phyloP scores from a whole-genome alignment of 2,888 invertebrate genomes.

The Lochmaea capreae region DNA sequence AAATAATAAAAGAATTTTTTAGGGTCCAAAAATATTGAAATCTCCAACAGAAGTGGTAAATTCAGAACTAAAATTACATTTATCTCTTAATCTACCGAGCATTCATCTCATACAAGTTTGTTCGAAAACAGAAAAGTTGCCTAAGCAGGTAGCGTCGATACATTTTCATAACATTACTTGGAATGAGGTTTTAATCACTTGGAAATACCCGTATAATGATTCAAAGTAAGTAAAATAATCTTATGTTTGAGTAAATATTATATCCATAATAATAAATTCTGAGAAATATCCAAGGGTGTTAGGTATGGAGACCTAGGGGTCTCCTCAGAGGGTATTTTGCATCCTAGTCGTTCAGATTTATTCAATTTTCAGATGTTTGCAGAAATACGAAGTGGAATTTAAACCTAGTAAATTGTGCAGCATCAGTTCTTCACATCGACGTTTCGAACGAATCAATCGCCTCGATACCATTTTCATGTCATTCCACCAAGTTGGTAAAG shows the following conservation, averaged over 20 bases:
- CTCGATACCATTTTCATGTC: slow-evolving; percentile 56
- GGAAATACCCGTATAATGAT: slow-evolving; percentile 63
- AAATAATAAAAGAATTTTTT: not conserved
- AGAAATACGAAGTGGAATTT: slow-evolving; percentile 55
- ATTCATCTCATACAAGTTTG: slow-evolving; percentile 65
- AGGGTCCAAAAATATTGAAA: not conserved
- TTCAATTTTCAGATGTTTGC: slow-evolving; percentile 52
- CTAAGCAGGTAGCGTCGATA: slow-evolving; percentile 62
- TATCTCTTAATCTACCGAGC: slow-evolving; percentile 62
- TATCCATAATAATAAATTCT: too few relatives aligned
- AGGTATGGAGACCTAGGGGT: too few relatives aligned
- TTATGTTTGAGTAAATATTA: too few relatives aligned
- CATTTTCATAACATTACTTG: slow-evolving; percentile 62
- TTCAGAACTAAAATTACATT: slow-evolving; percentile 41
- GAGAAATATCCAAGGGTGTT: too few relatives aligned
- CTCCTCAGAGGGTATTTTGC: too few relatives aligned
- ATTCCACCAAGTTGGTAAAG: slow-evolving; percentile 55
- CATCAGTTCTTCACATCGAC: slow-evolving; percentile 22
- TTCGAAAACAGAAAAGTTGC: slow-evolving; percentile 50
- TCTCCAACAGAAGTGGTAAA: slow-evolving; percentile 42
- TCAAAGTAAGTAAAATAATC: slow-evolving; percentile 54
- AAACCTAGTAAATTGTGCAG: slow-evolving; percentile 40
- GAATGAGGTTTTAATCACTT: slow-evolving; percentile 66
- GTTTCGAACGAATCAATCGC: slow-evolving; percentile 49
- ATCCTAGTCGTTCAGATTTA: too few relatives aligned